These are phyloP conservation scores for Rhagonycha fulva DNA, from an alignment of 2,888 invertebrate genomes.

Conservation along the genomic window DNA sequence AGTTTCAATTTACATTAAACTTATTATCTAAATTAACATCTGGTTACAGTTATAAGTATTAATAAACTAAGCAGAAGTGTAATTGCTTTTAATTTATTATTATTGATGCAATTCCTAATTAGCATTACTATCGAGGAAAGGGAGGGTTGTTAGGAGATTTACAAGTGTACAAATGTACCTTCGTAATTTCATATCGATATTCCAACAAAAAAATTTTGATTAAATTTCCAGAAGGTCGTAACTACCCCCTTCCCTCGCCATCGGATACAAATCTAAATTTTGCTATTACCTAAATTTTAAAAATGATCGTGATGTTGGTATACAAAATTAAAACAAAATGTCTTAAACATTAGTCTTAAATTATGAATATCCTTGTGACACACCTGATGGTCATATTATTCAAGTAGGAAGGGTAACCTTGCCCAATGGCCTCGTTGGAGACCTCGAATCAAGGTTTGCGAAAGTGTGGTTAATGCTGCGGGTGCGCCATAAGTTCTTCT, in stretches of 20 bases:
- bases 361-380: constrained; percentile 35
- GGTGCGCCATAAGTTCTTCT: constrained; percentile 28
- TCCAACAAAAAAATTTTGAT: not conserved
- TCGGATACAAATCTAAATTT: not conserved
- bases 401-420: constrained; percentile 52
- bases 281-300: not conserved
- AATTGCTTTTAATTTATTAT: not conserved
- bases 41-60: not conserved
- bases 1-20: constrained; percentile 1
- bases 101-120: not conserved
- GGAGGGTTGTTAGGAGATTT: not conserved
- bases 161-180: not conserved
- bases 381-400: constrained; percentile 34
- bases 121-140: not conserved
- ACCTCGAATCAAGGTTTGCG: constrained; percentile 52
- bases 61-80: not conserved
- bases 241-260: not conserved
- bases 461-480: constrained; percentile 37
- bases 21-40: not conserved
- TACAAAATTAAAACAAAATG: not conserved
- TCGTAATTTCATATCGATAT: not conserved
- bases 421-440: constrained; percentile 48
- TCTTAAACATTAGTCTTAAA: constrained; percentile 7
- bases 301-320: not conserved
- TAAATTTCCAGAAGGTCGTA: no score